These are phyloP conservation scores for Lutraria rhynchaena DNA, from an alignment of 1,140 invertebrate species.

Conservation along the genomic window DNA sequence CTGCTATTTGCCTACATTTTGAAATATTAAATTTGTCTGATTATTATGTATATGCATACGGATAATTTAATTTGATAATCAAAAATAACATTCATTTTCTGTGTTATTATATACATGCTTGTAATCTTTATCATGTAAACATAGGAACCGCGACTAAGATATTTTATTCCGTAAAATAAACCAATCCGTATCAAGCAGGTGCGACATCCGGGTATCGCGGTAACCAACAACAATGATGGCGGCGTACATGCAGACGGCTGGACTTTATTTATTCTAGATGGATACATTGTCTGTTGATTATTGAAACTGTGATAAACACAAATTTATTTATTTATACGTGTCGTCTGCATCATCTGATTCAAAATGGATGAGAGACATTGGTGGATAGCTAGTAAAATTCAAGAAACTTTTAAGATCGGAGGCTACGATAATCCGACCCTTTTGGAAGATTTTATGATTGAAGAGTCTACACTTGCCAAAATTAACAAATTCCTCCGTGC, in stretches of 20 bases:
- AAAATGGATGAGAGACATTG: constrained; percentile 82
- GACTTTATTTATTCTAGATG: not conserved
- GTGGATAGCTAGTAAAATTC: constrained; percentile 82
- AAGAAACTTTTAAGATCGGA: constrained; percentile 81
- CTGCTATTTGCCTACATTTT: too few relatives aligned
- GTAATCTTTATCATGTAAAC: too few relatives aligned
- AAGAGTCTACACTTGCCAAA: constrained; percentile 75
- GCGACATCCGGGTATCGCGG: constrained; percentile 64
- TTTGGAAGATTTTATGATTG: constrained; percentile 81
- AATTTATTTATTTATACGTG: not conserved
- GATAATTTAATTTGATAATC: too few relatives aligned
- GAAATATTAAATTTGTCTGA: too few relatives aligned
- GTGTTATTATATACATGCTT: too few relatives aligned
- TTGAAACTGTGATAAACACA: not conserved
- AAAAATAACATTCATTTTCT: too few relatives aligned
- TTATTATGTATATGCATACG: too few relatives aligned
- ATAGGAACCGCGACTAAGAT: too few relatives aligned
- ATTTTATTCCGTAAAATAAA: not conserved
- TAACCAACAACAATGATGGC: constrained; percentile 77
- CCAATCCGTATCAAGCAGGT: constrained; percentile 23
- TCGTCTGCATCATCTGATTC: constrained; percentile 7
- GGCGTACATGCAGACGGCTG: constrained; percentile 59
- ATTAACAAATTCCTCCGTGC: constrained; percentile 80
- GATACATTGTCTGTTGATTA: not conserved
- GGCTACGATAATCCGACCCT: constrained; percentile 80